A percentile compares a stretch with the other conserved stretches of the same genome.
Evolutionary conservation across 2,888 invertebrate genomes (phyloP).

Genomic region (Synanthedon myopaeformis): DNA sequence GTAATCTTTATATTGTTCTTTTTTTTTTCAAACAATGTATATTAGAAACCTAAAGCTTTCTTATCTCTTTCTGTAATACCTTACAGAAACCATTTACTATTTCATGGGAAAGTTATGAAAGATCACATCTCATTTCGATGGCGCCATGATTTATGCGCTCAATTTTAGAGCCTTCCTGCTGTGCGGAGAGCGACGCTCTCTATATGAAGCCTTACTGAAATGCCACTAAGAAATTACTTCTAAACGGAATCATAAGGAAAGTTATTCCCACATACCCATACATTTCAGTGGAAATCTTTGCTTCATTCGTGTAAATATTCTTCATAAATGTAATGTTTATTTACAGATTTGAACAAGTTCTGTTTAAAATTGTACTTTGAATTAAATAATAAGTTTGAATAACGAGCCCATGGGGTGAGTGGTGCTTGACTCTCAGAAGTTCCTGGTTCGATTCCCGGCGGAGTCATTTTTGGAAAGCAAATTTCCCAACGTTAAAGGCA

Average conservation of each 20-base stretch:
- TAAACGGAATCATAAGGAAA: background rate
- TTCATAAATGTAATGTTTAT: no score
- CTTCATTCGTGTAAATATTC: no score
- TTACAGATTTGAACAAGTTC: no score
- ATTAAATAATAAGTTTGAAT: no score
- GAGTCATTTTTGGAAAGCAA: no score
- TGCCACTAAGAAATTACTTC: background rate
- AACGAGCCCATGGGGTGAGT: no score
- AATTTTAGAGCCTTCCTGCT: conserved; percentile 44
- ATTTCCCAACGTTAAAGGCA: no score
- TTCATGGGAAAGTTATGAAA: conserved; percentile 26
- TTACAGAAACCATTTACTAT: conserved; percentile 8
- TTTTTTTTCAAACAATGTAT: no score
- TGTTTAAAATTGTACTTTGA: no score
- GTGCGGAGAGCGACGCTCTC: conserved; percentile 13
- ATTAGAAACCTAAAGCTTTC: background rate
- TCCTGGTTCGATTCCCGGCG: no score
- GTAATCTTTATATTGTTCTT: no score
- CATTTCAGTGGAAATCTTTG: background rate
- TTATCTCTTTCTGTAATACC: background rate
- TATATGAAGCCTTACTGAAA: conserved; percentile 1
- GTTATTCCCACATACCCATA: background rate
- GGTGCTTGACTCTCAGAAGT: no score
- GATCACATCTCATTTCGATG: conserved; percentile 47
- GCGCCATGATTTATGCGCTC: conserved; percentile 51